Conservation (phyloP, 2,797 vertebrate genomes). For the Catostomus latipinnis region DNA sequence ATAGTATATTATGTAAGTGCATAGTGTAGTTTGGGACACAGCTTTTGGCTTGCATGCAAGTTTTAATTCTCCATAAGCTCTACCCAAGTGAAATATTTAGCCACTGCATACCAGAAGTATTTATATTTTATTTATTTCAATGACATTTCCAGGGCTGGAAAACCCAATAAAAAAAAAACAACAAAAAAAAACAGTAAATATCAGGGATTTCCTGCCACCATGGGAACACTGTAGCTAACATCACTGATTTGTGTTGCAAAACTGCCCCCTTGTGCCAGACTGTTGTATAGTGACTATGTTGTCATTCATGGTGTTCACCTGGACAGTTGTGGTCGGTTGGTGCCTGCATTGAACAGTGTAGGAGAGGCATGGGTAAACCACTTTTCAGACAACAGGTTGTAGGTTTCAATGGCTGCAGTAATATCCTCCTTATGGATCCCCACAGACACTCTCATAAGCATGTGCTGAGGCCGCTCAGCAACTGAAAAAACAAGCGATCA, state of each 20-base stretch:
- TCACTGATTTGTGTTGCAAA: neutral
- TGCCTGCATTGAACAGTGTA: constrained; percentile 96
- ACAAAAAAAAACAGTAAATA: too few species aligned
- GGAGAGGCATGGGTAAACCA: constrained; percentile 99
- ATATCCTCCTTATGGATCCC: constrained; percentile 91
- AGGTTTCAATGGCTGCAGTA: constrained; percentile 92
- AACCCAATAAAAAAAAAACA: too few species aligned
- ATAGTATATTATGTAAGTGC: too few species aligned
- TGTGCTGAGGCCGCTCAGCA: constrained; percentile 95
- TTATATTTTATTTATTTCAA: too few species aligned
- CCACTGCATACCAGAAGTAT: too few species aligned
- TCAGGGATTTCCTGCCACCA: too few species aligned
- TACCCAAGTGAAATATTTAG: too few species aligned
- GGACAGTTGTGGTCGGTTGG: constrained; percentile 94
- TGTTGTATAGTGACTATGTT: neutral
- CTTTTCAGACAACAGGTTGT: constrained; percentile 94
- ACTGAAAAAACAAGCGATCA: constrained; percentile 70
- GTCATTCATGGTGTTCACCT: constrained; percentile 73
- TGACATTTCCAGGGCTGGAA: too few species aligned
- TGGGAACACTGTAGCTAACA: too few species aligned
- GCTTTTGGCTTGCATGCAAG: too few species aligned
- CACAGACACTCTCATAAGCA: constrained; percentile 96
- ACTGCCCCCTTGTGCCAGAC: constrained; percentile 43
- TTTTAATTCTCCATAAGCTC: too few species aligned
- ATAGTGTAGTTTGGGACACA: too few species aligned